Evolutionary conservation across 2,888 invertebrate genomes (phyloP), one percentile per base, ranked within the genome.

Genomic region (Linnaemya vulpina): DNA sequence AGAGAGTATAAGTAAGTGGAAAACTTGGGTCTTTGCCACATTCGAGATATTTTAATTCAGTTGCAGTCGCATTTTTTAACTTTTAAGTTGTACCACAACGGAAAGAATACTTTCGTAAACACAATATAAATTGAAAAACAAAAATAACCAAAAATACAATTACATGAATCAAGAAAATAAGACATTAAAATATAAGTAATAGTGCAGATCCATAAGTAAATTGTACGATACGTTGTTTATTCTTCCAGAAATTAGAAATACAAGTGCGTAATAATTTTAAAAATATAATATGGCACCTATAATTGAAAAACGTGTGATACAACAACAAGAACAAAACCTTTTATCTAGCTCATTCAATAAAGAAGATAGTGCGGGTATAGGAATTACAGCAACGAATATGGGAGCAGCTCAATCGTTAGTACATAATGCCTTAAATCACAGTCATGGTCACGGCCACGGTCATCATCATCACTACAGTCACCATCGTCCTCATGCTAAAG

Each of bases 211-310:
- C 17, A 46, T 20, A 60, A 73, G 51, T 67, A 70, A 53, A 63
- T 82, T 63, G 22, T 58, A 30, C 8, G 35, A 46, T 13, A 46
- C 43, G 30, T 30, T 46, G 58, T 49, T 71, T n/a, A 25, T 70
- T 67, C 51, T 82, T 80, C 30, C 85, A 91, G 90, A 86, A 87
- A 87, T 86, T 89, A 76, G 90, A 91, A 91, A 90, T 90, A 80
- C 73, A 88, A 88, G 89, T 89, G 86, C 86, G 86, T 55, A 62
- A 15, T 43, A 73, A 73, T 22, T 71, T 49, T 49, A 40, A 81
- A 68, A 22, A n/a, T 30, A 65, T 25, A 70, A 63, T 78, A 92
- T 92, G 92, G 90, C 92, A 87, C 92, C 92, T 83, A 90, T 92
- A 84, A 90, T 90, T 85, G 92, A 92, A 84, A 92, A 92, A 88